Base-by-base conservation (phyloP, 2,113 vertebrate species). In the Pelecanoides urinatrix region DNA sequence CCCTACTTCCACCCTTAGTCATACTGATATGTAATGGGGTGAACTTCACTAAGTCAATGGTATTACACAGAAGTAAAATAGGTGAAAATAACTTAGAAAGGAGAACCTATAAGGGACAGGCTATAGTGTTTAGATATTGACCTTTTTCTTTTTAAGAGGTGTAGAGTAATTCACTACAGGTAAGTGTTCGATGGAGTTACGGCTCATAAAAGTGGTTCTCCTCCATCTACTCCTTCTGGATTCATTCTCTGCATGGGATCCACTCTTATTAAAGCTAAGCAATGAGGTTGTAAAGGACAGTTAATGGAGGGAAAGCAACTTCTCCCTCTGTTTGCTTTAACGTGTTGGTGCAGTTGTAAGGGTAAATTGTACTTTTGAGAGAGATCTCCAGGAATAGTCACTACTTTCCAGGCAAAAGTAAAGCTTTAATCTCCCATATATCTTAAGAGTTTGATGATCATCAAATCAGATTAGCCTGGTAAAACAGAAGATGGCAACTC, bases 191-290 rank as follows among this genome's bases (percentile, higher is more conserved):
- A 94, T 90, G 68, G 75, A 94, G 83, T 86, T 86, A 80, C 3
- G 23, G 47, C 86, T 96, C 86, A 63, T 94, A 82, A 96, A 93
- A 74, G 61, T 67, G 58, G n/a, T 89, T 95, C 56, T 88, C 36
- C 50, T 80, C 40, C 45, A 78, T 63, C 75, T 66, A 68, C 23
- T 91, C 52, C 26, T 53, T 70, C 88, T 91, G 52, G 21, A 77
- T 89, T 91, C 21, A 45, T 87, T 83, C 76, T 92, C 76, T 94
- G 81, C 81, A 63, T 90, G 80, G 49, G 38, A 52, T 79, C 34
- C 5, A 15, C 32, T 95, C 73, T 59, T 84, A 88, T 67, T 90
- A 85, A 87, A 95, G n/a, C 44, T 85, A 40, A 88, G 71, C 83
- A 95, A 92, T 71, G 65, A 92, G 53, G 29, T 93, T 68, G 16